These are phyloP conservation scores for Artemisiospiza belli DNA, from an alignment of 2,113 vertebrate genomes.

Conservation along the genomic window DNA sequence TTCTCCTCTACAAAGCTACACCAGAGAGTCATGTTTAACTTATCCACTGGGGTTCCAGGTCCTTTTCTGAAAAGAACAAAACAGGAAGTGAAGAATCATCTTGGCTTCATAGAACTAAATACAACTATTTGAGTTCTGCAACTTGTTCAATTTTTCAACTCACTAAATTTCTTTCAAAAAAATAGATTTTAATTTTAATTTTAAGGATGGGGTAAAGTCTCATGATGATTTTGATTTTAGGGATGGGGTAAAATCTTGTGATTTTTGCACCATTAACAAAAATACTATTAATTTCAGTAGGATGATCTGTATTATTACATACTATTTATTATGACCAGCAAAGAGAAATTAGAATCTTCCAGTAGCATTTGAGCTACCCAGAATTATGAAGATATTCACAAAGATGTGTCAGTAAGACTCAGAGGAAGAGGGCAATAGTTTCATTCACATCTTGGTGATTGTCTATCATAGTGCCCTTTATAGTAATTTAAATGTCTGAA, in stretches of 20 bases:
- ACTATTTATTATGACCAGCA: neutral
- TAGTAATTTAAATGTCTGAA: neutral
- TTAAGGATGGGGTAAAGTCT: neutral
- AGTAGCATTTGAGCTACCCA: neutral
- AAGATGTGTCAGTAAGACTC: neutral
- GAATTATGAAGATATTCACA: neutral
- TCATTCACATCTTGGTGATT: neutral
- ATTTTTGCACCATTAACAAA: neutral
- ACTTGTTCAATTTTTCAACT: neutral
- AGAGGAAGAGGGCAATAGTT: neutral
- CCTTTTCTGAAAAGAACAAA: neutral
- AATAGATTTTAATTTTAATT: neutral
- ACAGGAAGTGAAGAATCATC: neutral
- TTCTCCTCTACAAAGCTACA: neutral
- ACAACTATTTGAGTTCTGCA: neutral
- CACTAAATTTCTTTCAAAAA: neutral
- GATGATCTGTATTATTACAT: neutral
- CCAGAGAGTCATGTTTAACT: neutral
- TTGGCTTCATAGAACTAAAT: neutral
- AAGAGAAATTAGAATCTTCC: neutral
- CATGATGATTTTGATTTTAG: neutral
- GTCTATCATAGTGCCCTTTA: neutral
- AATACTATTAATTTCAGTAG: neutral
- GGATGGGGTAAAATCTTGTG: neutral
- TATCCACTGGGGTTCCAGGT: neutral